Base-by-base conservation (phyloP, 2,888 invertebrate genomes). In the Microctonus brassicae region DNA sequence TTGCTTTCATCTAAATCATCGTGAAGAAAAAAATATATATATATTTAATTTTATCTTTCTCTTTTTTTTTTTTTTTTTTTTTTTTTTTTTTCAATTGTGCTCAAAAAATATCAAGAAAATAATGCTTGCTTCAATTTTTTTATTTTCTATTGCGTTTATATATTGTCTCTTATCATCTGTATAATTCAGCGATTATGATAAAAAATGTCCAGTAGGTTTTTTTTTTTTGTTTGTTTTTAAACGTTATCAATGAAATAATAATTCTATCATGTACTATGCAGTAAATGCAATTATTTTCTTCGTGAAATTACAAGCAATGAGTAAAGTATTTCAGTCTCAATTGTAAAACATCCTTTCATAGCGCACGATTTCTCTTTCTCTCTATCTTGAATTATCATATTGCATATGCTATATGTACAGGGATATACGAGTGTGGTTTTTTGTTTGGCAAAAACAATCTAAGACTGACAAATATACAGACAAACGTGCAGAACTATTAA, bases 391-490 rank as follows among this genome's bases (percentile, higher is more conserved):
- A 26, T 20, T 70, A 55, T 72, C 74, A 69, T 76, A 64, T 71
- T 33, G 33, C 58, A 70, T 71, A 72, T 76, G 72, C 74, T 75
- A 58, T 60, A 69, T 76, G 74, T 74, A 76, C 76, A 75, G 70
- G 63, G 70, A 62, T 66, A 68, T 55, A 70, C 67, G 57, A 73
- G 69, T 58, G 67, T 73, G 70, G 58, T 73, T 74, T 69, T 76
- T 80, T 82, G 81, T 82, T 82, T 83, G 82, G 83, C 82, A n/a
- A 84, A 82, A 85, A 81, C 83, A 84, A 86, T 85, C 79, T 83
- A 86, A 86, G 86, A 86, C 86, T 85, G 86, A 87, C 82, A 83
- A 83, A 83, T 86, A 84, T 85, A 84, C 82, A 82, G 72, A 84
- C 76, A 82, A 79, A 81, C 81, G 82, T 82, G 83, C 83, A 84